Percentiles rank a stretch among this genome's conserved stretches.
Conservation (phyloP, 2,797 vertebrate genomes). For the Darevskia mixta region DNA sequence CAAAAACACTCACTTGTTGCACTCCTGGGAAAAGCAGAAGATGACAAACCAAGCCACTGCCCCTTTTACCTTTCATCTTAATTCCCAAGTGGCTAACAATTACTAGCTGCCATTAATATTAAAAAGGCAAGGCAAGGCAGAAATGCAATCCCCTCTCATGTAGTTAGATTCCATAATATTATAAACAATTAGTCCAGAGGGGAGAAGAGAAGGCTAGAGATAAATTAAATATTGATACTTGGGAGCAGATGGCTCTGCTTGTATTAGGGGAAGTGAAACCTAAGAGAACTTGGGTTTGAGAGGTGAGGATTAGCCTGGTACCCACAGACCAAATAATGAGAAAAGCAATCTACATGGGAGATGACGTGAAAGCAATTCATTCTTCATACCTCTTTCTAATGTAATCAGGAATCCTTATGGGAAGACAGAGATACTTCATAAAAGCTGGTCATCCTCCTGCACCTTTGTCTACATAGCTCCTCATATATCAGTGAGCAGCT, state of each 20-base stretch:
- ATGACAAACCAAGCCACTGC: constrained; percentile 16
- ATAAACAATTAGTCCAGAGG: constrained; percentile 69
- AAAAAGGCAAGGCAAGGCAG: constrained; percentile 62
- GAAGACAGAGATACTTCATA: constrained; percentile 44
- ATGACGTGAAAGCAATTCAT: background rate
- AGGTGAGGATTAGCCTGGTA: constrained; percentile 59
- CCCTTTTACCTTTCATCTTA: constrained; percentile 67
- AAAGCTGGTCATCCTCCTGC: background rate
- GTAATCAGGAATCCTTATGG: constrained; percentile 52
- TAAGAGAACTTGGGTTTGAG: constrained; percentile 62
- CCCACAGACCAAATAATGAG: constrained; percentile 71
- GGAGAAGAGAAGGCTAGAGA: constrained; percentile 59
- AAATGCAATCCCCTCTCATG: constrained; percentile 66
- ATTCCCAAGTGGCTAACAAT: constrained; percentile 69
- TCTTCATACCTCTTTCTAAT: constrained; percentile 41
- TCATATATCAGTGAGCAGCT: background rate
- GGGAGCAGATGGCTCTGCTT: constrained; percentile 73
- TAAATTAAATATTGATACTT: constrained; percentile 70
- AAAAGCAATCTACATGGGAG: constrained; percentile 54
- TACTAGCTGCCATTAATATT: constrained; percentile 72
- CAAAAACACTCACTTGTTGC: background rate
- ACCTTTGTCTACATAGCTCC: background rate
- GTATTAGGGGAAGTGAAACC: constrained; percentile 47
- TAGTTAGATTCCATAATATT: constrained; percentile 70
- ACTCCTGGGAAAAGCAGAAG: constrained; percentile 29